Percentiles rank a stretch among this genome's conserved stretches.
These are phyloP conservation scores for Lepidurus arcticus DNA, from an alignment of 1,140 invertebrate genomes.

Conservation along the genomic window DNA sequence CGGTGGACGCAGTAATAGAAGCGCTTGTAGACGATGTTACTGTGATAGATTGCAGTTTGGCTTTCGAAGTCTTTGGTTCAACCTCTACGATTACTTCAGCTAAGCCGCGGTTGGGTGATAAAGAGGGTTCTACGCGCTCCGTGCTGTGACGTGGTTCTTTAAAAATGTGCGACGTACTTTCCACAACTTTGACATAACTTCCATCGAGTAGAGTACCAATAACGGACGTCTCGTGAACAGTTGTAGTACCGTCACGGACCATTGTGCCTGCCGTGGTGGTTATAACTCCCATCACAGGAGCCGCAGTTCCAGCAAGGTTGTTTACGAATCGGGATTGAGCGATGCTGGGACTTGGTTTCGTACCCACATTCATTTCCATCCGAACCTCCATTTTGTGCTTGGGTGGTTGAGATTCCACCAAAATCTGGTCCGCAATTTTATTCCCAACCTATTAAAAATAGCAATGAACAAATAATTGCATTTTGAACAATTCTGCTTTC, in stretches of 20 bases:
- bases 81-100: constrained; percentile 29
- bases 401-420: neutral
- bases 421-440: neutral
- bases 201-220: constrained; percentile 80
- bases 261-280: constrained; percentile 74
- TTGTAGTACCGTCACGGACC: constrained; percentile 72
- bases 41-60: neutral
- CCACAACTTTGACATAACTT: constrained; percentile 69
- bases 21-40: neutral
- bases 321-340: neutral
- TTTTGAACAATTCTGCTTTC: too few species aligned
- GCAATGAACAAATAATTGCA: too few species aligned
- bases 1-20: neutral
- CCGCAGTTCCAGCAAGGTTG: constrained; percentile 32
- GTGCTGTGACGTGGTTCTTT: constrained; percentile 7
- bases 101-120: neutral
- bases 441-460: too few species aligned
- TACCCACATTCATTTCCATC: constrained; percentile 31
- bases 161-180: constrained; percentile 58
- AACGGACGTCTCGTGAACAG: constrained; percentile 78
- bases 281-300: constrained; percentile 54
- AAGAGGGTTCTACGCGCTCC: neutral
- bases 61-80: neutral
- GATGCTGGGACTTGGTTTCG: constrained; percentile 10
- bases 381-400: constrained; percentile 17